A percentile compares a stretch with the other conserved stretches of the same genome.
Conservation (phyloP, 2,113 vertebrate species). For the Aptenodytes forsteri region DNA sequence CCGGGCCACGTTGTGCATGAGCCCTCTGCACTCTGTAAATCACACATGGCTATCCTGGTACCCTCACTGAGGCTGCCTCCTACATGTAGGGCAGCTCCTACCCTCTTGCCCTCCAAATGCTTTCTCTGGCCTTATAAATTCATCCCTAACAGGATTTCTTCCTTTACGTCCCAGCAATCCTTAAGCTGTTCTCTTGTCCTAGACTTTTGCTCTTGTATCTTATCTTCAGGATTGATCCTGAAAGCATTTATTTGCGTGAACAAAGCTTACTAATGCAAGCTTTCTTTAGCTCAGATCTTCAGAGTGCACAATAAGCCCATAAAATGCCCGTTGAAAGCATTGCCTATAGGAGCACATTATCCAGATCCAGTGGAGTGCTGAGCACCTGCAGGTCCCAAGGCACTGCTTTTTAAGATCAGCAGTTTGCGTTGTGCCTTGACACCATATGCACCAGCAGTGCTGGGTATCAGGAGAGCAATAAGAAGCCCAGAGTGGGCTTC, state of each 20-base stretch:
- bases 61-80: not conserved
- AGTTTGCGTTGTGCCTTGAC: not conserved
- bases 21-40: not conserved
- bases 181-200: not conserved
- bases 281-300: not conserved
- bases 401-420: not conserved
- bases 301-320: not conserved
- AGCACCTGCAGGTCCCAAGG: not conserved
- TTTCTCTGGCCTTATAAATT: not conserved
- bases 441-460: not conserved
- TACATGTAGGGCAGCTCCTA: not conserved
- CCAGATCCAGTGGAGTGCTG: not conserved
- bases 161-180: not conserved
- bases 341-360: not conserved
- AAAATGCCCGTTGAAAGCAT: not conserved
- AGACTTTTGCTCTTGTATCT: not conserved
- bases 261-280: not conserved
- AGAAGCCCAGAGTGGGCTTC: not conserved
- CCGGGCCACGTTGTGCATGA: fast-evolving
- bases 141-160: not conserved
- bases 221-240: not conserved
- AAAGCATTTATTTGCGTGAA: not conserved
- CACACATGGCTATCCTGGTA: not conserved
- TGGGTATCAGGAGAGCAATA: not conserved
- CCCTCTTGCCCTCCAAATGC: not conserved